Conservation (phyloP, 2,113 vertebrate genomes). For the Panthera uncia region DNA sequence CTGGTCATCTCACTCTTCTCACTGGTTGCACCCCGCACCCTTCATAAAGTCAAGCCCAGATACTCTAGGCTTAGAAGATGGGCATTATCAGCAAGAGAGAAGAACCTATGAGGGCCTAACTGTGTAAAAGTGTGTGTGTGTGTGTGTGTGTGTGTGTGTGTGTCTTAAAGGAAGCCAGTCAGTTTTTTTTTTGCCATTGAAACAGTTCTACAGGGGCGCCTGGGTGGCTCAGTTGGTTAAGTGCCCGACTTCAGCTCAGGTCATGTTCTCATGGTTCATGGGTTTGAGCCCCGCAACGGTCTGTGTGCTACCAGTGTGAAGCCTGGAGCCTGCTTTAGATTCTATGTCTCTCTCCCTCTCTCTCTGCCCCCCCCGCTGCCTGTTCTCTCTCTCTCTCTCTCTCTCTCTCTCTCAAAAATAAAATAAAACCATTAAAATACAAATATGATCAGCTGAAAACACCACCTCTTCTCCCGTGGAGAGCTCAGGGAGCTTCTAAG, state of each 20-base stretch:
- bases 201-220: neutral
- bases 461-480: neutral
- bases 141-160: neutral
- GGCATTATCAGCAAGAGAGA: neutral
- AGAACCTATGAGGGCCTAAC: neutral
- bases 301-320: too few species aligned
- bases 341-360: too few species aligned
- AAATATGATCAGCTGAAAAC: neutral
- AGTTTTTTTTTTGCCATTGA: neutral
- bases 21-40: neutral
- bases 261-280: too few species aligned
- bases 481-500: neutral
- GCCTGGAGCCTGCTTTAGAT: too few species aligned
- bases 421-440: too few species aligned
- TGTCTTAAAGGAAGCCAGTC: neutral
- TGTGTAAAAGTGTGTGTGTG: neutral
- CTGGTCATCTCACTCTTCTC: neutral
- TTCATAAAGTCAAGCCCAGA: neutral
- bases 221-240: too few species aligned
- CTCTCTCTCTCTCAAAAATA: too few species aligned
- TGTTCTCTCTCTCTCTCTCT: too few species aligned
- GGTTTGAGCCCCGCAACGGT: too few species aligned
- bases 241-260: too few species aligned
- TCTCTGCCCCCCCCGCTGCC: too few species aligned
- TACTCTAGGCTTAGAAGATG: neutral